Percentiles rank a stretch among this genome's conserved stretches.
phyloP scores from a whole-genome alignment of 2,113 vertebrate genomes.

The Cheilinus undulatus region DNA sequence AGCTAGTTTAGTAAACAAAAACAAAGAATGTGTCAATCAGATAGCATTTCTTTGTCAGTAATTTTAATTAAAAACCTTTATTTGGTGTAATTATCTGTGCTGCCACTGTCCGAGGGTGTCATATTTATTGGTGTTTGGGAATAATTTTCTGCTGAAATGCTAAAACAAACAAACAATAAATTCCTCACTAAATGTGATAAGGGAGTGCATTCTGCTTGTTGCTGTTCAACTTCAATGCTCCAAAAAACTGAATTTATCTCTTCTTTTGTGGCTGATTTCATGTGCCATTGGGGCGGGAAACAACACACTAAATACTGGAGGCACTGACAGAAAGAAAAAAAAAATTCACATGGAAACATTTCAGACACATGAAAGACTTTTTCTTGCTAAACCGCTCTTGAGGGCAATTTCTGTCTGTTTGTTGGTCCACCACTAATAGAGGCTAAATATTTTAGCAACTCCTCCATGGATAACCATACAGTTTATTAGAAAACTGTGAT shows the following conservation, averaged over 20 bases:
- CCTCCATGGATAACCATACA: background rate
- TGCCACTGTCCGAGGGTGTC: constrained; percentile 46
- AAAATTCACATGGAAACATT: too few relatives aligned
- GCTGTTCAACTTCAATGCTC: constrained; percentile 45
- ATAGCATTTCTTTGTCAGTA: constrained; percentile 60
- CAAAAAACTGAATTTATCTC: constrained; percentile 35
- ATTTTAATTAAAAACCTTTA: constrained; percentile 64
- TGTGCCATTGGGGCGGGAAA: constrained; percentile 32
- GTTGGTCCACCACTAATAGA: background rate
- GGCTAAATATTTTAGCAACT: background rate
- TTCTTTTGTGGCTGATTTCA: constrained; percentile 49
- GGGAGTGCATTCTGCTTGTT: constrained; percentile 49
- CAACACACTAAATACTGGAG: constrained; percentile 13
- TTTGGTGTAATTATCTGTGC: constrained; percentile 58
- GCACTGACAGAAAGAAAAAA: constrained; percentile 7
- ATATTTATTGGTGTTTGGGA: constrained; percentile 27
- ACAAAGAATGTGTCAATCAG: constrained; percentile 54
- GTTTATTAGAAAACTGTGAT: background rate
- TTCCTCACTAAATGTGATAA: constrained; percentile 30
- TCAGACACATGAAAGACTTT: background rate
- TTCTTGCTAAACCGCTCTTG: background rate
- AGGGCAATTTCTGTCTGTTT: background rate
- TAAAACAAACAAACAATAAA: constrained; percentile 25
- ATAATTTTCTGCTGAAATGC: constrained; percentile 40
- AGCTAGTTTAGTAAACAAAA: constrained; percentile 62